Evolutionary conservation across 2,797 vertebrate genomes (phyloP).

Genomic region (Danio tinwini): DNA sequence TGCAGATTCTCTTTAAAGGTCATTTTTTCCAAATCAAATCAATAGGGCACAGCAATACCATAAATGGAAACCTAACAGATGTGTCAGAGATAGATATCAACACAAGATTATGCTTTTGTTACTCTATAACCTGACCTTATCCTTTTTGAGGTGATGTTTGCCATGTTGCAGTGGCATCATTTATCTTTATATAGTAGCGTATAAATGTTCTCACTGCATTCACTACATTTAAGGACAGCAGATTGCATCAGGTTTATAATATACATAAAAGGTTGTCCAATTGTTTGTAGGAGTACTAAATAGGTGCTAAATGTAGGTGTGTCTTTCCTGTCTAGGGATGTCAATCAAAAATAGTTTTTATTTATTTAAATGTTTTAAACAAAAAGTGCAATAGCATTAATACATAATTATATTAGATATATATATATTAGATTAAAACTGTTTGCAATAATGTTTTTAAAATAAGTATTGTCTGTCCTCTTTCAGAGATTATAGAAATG

Average conservation of each 20-base stretch:
- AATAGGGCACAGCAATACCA: background rate
- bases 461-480: background rate
- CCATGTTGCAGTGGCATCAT: background rate
- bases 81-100: slow-evolving; percentile 12
- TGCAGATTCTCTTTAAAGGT: background rate
- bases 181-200: background rate
- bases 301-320: background rate
- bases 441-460: background rate
- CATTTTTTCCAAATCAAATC: background rate
- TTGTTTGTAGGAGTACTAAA: background rate
- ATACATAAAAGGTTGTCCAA: background rate
- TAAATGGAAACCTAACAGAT: slow-evolving; percentile 22
- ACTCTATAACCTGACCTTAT: background rate
- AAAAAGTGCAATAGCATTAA: too few species aligned
- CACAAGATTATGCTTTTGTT: slow-evolving; percentile 5
- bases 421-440: too few species aligned
- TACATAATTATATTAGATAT: too few species aligned
- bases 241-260: background rate
- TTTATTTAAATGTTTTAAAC: too few species aligned
- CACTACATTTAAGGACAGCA: background rate
- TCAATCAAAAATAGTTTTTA: background rate
- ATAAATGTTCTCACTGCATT: background rate
- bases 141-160: slow-evolving; percentile 1
- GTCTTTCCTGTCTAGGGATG: background rate
- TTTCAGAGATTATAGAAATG: too few species aligned